Evolutionary conservation across 2,888 invertebrate species (phyloP).

Genomic region (Aporophyla lueneburgensis): DNA sequence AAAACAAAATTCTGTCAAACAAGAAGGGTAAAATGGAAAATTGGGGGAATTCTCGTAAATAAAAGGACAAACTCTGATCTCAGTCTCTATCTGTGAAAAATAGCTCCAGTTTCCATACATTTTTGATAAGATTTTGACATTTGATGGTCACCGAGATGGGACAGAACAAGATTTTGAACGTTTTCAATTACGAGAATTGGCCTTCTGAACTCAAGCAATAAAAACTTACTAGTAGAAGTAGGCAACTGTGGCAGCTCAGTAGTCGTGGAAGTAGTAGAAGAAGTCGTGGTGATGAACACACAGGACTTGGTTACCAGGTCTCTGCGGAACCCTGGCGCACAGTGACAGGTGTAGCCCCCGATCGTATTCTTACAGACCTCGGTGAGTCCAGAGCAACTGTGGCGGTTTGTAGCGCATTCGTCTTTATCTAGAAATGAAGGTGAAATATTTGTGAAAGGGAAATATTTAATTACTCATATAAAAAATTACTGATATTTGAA

Average conservation of each 20-base stretch:
- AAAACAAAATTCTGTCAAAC: background rate
- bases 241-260: constrained; percentile 59
- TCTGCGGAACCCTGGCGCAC: constrained; percentile 94
- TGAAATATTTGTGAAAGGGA: background rate
- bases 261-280: constrained; percentile 72
- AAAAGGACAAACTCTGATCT: too few species aligned
- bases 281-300: constrained; percentile 72
- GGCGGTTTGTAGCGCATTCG: constrained; percentile 92
- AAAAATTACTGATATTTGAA: background rate
- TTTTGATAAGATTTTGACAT: too few species aligned
- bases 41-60: too few species aligned
- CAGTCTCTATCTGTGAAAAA: too few species aligned
- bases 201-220: too few species aligned
- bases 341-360: constrained; percentile 96
- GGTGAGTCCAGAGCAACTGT: constrained; percentile 90
- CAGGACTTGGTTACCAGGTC: constrained; percentile 89
- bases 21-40: background rate
- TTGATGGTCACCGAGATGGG: too few species aligned
- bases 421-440: constrained; percentile 92
- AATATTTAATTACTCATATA: background rate
- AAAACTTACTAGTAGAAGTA: constrained; percentile 66
- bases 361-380: constrained; percentile 95
- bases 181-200: too few species aligned
- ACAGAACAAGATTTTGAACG: too few species aligned
- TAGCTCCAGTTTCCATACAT: too few species aligned